Base-by-base conservation (phyloP, 2,888 invertebrate species). In the Folsomia candida region DNA sequence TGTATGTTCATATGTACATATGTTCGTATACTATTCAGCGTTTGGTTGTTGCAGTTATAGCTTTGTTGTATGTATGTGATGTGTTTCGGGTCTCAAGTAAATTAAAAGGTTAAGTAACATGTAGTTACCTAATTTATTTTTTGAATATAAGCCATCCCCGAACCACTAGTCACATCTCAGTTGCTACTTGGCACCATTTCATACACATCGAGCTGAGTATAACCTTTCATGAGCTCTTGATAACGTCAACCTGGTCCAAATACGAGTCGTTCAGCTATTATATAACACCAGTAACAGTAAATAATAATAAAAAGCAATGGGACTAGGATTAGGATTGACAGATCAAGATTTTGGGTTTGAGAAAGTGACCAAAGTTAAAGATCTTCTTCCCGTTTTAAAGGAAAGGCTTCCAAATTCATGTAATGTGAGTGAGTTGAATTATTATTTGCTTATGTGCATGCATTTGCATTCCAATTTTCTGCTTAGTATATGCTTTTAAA, bases 331-430 rank as follows among this genome's bases (percentile, higher is more conserved):
- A 20, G 54, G 54, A 20, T 54, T 54, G 54, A n/a, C 54, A 6
- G 54, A 54, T 6, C 4, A n/a, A 20, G 54, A 54, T 22, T n/a
- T 14, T 14, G 54, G 54, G 6, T 54, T 54, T 22, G 54, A 54
- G 22, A 54, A 54, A 54, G 54, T 54, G 11, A 54, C 54, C 6
- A 54, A 54, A 20, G 20, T 22, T 6, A 54, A 54, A 18, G n/a
- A 20, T 54, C 6, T 65, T 18, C 2, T 65, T 18, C 11, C 51
- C 9, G 20, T 57, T 54, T 54, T 65, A n/a, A 18, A 65, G 22
- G 51, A 27, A 22, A 51, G 65, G 20, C 20, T 65, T 2, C 65
- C 65, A 54, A 54, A 51, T 27, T 65, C 65, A 4, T 65, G 65
- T 22, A 65, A 65, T 65, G 65, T 65, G 28, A 65, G 65, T 65